Evolutionary conservation across 2,113 vertebrate species (phyloP), one percentile per base, ranked within the genome.

Genomic region (Rattus rattus): DNA sequence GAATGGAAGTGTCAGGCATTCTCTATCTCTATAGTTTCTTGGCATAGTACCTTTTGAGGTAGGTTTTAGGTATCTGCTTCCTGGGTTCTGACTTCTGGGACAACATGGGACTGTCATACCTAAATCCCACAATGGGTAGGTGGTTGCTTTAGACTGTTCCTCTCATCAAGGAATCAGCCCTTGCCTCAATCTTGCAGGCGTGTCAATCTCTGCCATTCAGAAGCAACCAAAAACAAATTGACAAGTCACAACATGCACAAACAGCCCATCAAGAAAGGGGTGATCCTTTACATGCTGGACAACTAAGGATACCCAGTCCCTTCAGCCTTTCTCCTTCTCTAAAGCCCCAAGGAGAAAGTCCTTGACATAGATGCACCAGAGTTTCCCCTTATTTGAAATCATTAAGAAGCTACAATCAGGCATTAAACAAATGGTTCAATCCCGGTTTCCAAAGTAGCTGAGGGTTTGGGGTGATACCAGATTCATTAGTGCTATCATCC

Each of bases 201-300:
- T 14, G 26, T 75, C 96, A 94, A 86, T 96, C 67, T 95, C 67
- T 43, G 11, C 56, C 65, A 95, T 70, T 97, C 47, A 96, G 93
- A 92, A 89, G 30, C 88, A 97, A 85, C 2, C 12, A 90, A 65
- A 65, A 73, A 47, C 30, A 61, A 96, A 9, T 26, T 63, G 67
- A 49, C 75, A 77, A 56, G 83, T 88, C 63, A 49, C 17, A 79
- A 61, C 84, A 81, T 30, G 47, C 8, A 33, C 59, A 1, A 3
- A 87, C 28, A 49, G 49, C 49, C 6, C 76, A 30, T 90, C 43
- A 56, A 70, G 72, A 72, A 84, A 95, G 90, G 49, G 1, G 5
- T 26, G 81, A 36, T 3, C 17, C 43, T 88, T 96, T 30, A 91
- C 94, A 83, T 52, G 8, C 72, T 79, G 73, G 72, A 54, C 70